A percentile compares a stretch with the other conserved stretches of the same genome.
Evolutionary conservation across 2,888 invertebrate species (phyloP).

Genomic region (Pachycephus smyrnensis): DNA sequence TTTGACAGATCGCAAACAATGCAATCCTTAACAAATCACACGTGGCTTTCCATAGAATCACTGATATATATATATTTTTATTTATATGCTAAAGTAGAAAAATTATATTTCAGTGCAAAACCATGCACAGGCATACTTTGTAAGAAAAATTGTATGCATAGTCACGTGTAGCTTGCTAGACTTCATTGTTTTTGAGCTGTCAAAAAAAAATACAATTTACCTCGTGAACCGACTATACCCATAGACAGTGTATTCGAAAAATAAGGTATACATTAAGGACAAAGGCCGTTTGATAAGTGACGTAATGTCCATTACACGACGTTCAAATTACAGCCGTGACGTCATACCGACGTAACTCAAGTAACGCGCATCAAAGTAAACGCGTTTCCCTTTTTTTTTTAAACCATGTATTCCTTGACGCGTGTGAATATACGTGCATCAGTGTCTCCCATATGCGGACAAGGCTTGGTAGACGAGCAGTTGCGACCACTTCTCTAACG

Average conservation of each 20-base stretch:
- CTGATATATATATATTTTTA: too few relatives aligned
- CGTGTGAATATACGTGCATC: not conserved
- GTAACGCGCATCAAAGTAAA: conserved; percentile 3
- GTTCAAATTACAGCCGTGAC: conserved; percentile 5
- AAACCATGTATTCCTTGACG: not conserved
- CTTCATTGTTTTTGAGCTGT: not conserved
- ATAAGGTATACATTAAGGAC: not conserved
- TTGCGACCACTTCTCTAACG: not conserved
- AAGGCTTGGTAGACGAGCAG: not conserved
- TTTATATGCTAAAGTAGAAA: not conserved
- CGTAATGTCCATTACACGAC: not conserved
- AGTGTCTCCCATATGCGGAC: not conserved
- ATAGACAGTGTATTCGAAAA: not conserved
- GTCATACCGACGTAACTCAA: conserved; percentile 7
- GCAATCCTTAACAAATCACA: too few relatives aligned
- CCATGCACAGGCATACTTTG: too few relatives aligned
- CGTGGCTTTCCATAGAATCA: too few relatives aligned
- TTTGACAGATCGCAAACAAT: too few relatives aligned
- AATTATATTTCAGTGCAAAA: not conserved
- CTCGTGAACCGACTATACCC: not conserved
- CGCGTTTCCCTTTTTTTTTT: not conserved
- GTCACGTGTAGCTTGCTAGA: too few relatives aligned
- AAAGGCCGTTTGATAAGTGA: conserved; percentile 13
- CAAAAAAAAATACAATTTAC: not conserved
- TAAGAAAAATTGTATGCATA: too few relatives aligned